phyloP scores from a whole-genome alignment of 2,113 vertebrate genomes.

The Rynchops niger region DNA sequence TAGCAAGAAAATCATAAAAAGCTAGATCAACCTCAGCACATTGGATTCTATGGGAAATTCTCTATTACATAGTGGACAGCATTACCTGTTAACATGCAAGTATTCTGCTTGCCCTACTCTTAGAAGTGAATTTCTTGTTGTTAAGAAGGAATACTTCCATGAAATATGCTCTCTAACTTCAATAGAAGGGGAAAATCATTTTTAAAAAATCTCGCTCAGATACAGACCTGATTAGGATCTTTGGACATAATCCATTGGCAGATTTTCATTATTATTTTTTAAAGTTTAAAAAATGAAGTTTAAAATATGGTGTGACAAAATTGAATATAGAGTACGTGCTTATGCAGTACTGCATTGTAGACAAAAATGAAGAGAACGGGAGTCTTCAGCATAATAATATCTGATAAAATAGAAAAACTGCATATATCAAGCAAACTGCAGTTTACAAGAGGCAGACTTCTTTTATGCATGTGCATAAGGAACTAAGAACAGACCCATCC shows the following conservation, averaged over 20 bases:
- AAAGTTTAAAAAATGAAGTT: background rate
- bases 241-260: background rate
- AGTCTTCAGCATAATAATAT: constrained; percentile 20
- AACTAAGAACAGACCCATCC: background rate
- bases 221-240: background rate
- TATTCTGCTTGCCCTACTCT: background rate
- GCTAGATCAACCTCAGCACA: background rate
- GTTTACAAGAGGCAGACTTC: background rate
- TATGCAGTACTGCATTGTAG: background rate
- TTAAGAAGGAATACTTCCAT: background rate
- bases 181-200: background rate
- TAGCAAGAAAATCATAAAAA: background rate
- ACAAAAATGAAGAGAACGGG: background rate
- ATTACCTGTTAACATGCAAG: background rate
- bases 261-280: constrained; percentile 16
- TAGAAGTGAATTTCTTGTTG: background rate
- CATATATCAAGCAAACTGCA: background rate
- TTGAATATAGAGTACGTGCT: background rate
- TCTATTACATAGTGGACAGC: background rate
- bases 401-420: constrained; percentile 16
- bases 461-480: background rate
- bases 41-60: background rate
- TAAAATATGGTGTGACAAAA: background rate
- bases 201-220: background rate
- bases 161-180: background rate